phyloP scores from a whole-genome alignment of 2,113 vertebrate species.

The Nycticebus coucang region DNA sequence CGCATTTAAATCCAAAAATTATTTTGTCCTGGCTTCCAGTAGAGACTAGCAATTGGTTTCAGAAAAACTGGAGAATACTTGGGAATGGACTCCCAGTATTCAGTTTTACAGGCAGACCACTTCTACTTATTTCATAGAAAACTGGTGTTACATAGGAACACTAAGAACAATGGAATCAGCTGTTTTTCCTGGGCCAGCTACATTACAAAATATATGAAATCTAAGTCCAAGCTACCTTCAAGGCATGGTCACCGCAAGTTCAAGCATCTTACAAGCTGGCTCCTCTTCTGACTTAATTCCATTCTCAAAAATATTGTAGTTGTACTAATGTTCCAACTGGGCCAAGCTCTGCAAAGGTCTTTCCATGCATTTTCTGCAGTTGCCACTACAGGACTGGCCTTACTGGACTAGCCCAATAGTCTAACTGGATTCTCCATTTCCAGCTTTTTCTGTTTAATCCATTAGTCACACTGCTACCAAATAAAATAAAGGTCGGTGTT shows the following conservation, averaged over 20 bases:
- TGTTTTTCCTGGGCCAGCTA: not conserved
- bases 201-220: not conserved
- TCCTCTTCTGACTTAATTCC: not conserved
- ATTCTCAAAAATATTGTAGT: not conserved
- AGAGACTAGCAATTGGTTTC: not conserved
- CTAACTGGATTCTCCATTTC: not conserved
- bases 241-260: not conserved
- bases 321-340: not conserved
- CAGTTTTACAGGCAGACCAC: not conserved
- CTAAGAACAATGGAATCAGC: not conserved
- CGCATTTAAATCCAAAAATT: not conserved
- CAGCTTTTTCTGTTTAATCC: not conserved
- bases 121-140: not conserved
- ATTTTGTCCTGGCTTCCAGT: not conserved
- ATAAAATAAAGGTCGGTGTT: not conserved
- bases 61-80: not conserved
- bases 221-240: not conserved
- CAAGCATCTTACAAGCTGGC: conserved; percentile 7
- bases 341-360: not conserved
- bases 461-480: not conserved
- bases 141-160: not conserved
- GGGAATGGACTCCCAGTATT: not conserved
- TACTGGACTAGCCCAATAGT: not conserved
- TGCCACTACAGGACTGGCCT: not conserved
- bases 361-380: not conserved